Conservation (phyloP, 2,797 vertebrate species). For the Corythornis leucogaster region DNA sequence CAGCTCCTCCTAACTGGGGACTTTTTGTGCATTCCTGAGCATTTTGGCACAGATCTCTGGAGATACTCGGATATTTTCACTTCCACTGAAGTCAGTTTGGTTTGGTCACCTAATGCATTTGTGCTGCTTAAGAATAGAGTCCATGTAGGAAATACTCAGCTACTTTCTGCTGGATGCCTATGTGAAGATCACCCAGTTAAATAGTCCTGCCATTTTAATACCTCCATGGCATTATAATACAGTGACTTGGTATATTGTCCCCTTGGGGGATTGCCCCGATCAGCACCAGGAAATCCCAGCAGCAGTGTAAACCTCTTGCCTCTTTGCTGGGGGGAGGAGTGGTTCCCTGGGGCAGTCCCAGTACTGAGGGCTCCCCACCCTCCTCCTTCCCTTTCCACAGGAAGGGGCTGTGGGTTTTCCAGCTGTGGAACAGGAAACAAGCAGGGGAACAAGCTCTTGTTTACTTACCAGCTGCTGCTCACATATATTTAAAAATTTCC, state of each 20-base stretch:
- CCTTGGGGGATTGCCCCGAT: rapidly evolving
- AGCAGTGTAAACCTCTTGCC: background rate
- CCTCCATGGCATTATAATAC: background rate
- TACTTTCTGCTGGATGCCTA: background rate
- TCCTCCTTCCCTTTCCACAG: slow-evolving; percentile 11
- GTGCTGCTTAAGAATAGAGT: background rate
- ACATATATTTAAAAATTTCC: background rate
- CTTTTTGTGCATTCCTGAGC: background rate
- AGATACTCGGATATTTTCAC: background rate
- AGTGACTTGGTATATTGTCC: background rate
- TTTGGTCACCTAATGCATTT: background rate
- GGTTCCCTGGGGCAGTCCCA: background rate
- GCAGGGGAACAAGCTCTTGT: background rate
- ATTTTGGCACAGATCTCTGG: background rate
- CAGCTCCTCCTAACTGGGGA: background rate
- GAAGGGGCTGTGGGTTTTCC: slow-evolving; percentile 40
- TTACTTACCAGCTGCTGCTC: background rate
- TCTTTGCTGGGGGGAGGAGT: background rate
- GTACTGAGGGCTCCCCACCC: background rate
- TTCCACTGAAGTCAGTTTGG: background rate
- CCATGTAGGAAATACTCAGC: background rate
- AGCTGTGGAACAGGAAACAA: background rate
- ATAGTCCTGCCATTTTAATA: background rate
- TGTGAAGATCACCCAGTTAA: background rate
- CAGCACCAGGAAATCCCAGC: background rate